Base-by-base conservation (phyloP, 1,140 invertebrate genomes). In the Tetramorium parvispinum region DNA sequence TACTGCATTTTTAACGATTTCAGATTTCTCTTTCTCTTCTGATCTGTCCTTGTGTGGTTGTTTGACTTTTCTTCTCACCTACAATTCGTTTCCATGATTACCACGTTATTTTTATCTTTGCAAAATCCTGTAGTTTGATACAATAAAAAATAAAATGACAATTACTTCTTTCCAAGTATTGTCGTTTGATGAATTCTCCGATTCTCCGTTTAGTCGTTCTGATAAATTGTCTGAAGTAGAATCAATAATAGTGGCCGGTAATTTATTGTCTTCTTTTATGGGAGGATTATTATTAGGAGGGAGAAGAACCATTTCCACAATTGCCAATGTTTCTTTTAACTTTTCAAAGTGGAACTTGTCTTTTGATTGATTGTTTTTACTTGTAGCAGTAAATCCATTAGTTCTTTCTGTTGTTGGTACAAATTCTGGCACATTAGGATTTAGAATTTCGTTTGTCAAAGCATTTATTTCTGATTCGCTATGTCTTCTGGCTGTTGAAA, bases 341-440 rank as follows among this genome's bases (percentile, higher is more conserved):
- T 81, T 53, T 43, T 27, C 70, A 10, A 71, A 55, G 11, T 88
- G 27, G n/a, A 81, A 55, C 63, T 91, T 66, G 10, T 71, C 85
- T 13, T 83, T 78, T 0, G 61, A 16, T 68, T 32, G 32, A 63
- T 82, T 55, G 8, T 0, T 78, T 59, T 73, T 71, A 43, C 76
- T 83, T 10, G 66, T 57, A 37, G 27, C 68, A 1, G 43, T 18
- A 55, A 61, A 11, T 51, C 75, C 75, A 53, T 65, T 81, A 46
- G 0, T 59, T 4, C 43, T 90, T 18, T 27, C 59, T 1, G 85
- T 86, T 27, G 93, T 92, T 2, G 98, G 98, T 82, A 98, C 95
- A 94, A 98, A 98, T 95, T 98, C 98, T 18, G 98, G 97, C 24
- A 98, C 98, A 95, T 98, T 97, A 6, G 97, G 97, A 95, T 98